Base-by-base conservation (phyloP, 2,113 vertebrate genomes). In the Leptobrachium leishanense region DNA sequence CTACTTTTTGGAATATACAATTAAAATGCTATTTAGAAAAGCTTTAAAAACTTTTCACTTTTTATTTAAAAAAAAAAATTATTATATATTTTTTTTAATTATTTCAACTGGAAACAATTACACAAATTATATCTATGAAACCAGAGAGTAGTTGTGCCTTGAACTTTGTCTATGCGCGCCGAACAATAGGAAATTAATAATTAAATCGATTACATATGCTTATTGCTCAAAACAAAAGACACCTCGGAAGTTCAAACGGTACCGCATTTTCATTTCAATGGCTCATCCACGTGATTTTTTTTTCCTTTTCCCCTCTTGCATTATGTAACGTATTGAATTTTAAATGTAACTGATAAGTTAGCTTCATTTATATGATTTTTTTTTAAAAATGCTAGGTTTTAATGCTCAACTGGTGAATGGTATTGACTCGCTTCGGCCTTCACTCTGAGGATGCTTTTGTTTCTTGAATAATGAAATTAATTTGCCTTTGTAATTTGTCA, bases 81-180 rank as follows among this genome's bases (percentile, higher is more conserved):
- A 40, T 65, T 40, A 67, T 42, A 54, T 92, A n/a, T 92, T 89
- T 92, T 93, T 95, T 95, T 94, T 31, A 31, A 31, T 31, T 31
- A 31, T 31, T 90, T 73, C 53, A 43, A 43, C 40, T 44, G 88
- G 89, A 91, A 90, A 95, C 96, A 96, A 96, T 96, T 95, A 95
- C 94, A 96, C 96, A 96, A 96, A 98, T 97, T 95, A 96, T 94
- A 96, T 96, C 95, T 93, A 90, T 95, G 95, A 96, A 96, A 97
- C 91, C 91, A 87, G 89, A 90, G 92, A 93, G 91, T 93, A 92
- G 94, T 92, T 93, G 87, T 89, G 95, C 92, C 95, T 95, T 95
- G 93, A 95, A 93, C 94, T 89, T 89, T 92, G 90, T 91, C 92
- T 91, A 88, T 93, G 91, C 87, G 88, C 88, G 84, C 76, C 90